Base-by-base conservation (phyloP, 2,888 invertebrate genomes). In the Nebria salina region DNA sequence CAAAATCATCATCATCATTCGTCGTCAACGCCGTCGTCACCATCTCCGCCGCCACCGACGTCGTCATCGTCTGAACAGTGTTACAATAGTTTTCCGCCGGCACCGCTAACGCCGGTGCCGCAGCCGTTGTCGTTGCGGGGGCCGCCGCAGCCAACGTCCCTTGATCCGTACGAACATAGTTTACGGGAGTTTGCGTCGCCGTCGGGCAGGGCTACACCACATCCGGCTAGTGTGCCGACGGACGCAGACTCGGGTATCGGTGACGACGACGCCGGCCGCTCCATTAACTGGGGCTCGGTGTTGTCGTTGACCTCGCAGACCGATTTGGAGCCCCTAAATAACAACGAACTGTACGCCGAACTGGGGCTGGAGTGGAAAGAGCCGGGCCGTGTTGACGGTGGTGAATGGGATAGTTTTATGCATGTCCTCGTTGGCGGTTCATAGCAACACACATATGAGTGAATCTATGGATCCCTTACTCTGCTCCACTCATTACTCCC, bases 211-310 rank as follows among this genome's bases (percentile, higher is more conserved):
- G 93, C 93, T 85, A 95, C 94, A 77, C 94, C 94, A 82, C 94
- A 93, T 88, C 94, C 94, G 77, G 85, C 86, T 43, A 87, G 85
- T 87, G 88, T 87, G 86, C 86, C 89, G 89, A 83, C 88, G 84
- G 94, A 94, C 87, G 93, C 91, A 76, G 95, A 95, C 88, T 94
- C 94, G 25, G 95, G 95, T 84, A 54, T 54, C 54, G 54, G 94
- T 85, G 95, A 95, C 88, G 92, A 93, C 83, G 93, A 94, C 85
- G 91, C 92, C 87, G 93, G 93, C 87, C 93, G 95, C 85, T 93
- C 95, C 85, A 96, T 97, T 89, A 96, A 96, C 90, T 97, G 97
- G 97, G 95, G 96, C 88, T 96, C 96, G 76, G 96, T 97, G 86
- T 91, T 97, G 84, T 96, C 95, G 87, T 92, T 97, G 75, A 95